Conservation (phyloP, 2,888 invertebrate species). For the Podabrus alpinus region DNA sequence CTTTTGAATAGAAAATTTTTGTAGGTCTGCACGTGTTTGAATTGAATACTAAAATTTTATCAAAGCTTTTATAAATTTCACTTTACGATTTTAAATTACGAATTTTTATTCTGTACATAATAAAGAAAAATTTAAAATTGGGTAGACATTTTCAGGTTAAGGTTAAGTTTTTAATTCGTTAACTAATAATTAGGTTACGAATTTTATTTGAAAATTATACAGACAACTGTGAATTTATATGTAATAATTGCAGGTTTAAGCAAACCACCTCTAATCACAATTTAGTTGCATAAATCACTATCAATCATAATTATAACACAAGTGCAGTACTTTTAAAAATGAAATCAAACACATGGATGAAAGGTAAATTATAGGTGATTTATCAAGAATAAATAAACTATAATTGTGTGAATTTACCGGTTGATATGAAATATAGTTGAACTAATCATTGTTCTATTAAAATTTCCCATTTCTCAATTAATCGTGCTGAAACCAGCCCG, state of each 20-base stretch:
- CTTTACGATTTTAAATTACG: not conserved
- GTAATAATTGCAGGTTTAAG: not conserved
- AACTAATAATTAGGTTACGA: not conserved
- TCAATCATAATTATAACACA: conserved; percentile 1
- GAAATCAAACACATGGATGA: conserved; percentile 2
- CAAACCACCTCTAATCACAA: not conserved
- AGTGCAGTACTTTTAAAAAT: conserved; percentile 18
- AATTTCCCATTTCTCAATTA: not conserved
- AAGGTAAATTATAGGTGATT: conserved; percentile 10
- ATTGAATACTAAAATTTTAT: not conserved
- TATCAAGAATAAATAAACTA: conserved; percentile 3
- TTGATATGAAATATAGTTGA: not conserved
- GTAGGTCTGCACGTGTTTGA: not conserved
- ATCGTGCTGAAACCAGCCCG: not conserved
- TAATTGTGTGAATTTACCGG: not conserved
- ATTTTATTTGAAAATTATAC: not conserved
- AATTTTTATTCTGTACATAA: not conserved
- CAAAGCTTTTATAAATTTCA: not conserved
- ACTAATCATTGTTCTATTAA: not conserved
- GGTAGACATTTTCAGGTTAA: too few species aligned
- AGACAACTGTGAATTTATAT: not conserved
- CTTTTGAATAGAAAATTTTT: not conserved
- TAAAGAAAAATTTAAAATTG: not conserved
- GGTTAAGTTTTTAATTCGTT: not conserved
- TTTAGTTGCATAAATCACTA: not conserved